Base-by-base conservation (phyloP, 2,888 invertebrate genomes). In the Hylaea fasciaria region DNA sequence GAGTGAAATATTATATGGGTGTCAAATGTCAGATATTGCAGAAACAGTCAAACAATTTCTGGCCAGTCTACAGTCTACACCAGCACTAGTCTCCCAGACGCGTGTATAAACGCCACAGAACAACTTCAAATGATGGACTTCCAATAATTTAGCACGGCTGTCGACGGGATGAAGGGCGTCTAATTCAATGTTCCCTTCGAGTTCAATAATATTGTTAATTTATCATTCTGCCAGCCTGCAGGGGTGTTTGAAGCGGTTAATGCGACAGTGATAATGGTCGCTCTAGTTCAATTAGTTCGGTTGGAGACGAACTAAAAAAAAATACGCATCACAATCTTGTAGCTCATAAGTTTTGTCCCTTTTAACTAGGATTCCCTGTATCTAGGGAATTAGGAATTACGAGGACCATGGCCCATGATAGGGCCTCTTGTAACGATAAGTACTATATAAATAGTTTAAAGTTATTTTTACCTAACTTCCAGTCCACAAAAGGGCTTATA, bases 131-230 rank as follows among this genome's bases (percentile, higher is more conserved):
- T 61, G 74, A 73, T 71, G 60, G 62, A 64, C 66, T 55, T 63
- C 56, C 68, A 68, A 62, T 73, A 69, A 68, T 64, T 66, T 57
- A 56, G 51, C 64, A 57, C 53, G 65, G 68, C 70, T 62, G 56
- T 57, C 55, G 63, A 73, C 64, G 12, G 39, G n/a, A 46, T 55
- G 55, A 51, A 58, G 69, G 69, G 81, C 82, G 77, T 78, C 79
- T 83, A 83, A 87, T 86, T 85, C 81, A 79, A 88, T 85, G 85
- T 81, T 55, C 73, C 76, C 70, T 43, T 13, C 71, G 73, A 69
- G 65, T 70, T 77, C 78, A 87, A 85, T 88, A 87, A 73, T 81
- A 85, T 80, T 79, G 86, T 84, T 86, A 87, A 89, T 89, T 88
- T 85, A 88, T 89, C 87, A 87, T 82, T 82, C 78, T 74, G 75